Evolutionary conservation across 2,888 invertebrate genomes (phyloP).

Genomic region (Cerceris ruficornis): DNA sequence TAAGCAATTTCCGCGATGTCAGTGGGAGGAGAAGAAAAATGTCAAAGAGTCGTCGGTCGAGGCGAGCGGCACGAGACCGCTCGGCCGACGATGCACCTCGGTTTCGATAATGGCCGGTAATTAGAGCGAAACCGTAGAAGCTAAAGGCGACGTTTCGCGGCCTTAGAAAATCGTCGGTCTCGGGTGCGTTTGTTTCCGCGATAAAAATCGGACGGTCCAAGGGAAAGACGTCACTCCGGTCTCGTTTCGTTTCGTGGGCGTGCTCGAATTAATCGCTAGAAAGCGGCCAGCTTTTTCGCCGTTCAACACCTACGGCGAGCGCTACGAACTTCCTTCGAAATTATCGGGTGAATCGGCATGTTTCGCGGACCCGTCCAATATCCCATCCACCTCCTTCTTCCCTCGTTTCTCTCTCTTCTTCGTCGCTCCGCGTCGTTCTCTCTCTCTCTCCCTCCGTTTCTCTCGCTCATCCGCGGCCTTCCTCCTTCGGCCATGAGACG

Average conservation of each 20-base stretch:
- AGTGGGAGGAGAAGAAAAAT: not conserved
- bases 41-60: constrained; percentile 2
- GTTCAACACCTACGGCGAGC: not conserved
- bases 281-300: not conserved
- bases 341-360: constrained; percentile 4
- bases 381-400: too few species aligned
- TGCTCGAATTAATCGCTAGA: not conserved
- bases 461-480: constrained; percentile 1
- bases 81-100: constrained; percentile 10
- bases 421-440: too few species aligned
- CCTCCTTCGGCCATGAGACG: constrained; percentile 22
- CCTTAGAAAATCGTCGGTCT: constrained; percentile 23
- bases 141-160: constrained; percentile 13
- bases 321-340: not conserved
- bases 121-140: constrained; percentile 36
- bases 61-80: not conserved
- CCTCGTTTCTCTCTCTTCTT: too few species aligned
- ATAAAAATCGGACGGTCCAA: not conserved
- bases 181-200: not conserved
- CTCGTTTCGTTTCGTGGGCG: not conserved
- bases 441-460: not conserved
- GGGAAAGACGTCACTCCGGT: not conserved
- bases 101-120: constrained; percentile 24
- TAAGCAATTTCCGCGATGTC: not conserved
- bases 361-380: too few species aligned